Evolutionary conservation across 2,113 vertebrate species (phyloP).

Genomic region (Aramus guarauna): DNA sequence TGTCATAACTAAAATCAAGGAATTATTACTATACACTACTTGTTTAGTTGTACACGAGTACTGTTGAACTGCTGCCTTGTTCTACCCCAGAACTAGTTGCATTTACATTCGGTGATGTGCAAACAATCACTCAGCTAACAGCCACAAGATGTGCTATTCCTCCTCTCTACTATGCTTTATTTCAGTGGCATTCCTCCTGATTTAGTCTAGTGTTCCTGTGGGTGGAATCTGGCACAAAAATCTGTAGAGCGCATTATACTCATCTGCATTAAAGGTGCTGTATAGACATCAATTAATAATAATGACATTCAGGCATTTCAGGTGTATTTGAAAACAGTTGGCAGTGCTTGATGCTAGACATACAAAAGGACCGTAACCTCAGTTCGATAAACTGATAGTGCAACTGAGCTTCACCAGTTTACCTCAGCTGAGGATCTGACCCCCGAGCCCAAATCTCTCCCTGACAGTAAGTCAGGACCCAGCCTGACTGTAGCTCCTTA

Average conservation of each 20-base stretch:
- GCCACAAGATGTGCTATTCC: background rate
- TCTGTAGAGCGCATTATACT: background rate
- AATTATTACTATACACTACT: slow-evolving; percentile 24
- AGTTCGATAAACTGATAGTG: background rate
- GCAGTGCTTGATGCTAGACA: background rate
- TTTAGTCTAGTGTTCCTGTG: background rate
- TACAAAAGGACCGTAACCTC: background rate
- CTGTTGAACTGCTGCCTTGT: background rate
- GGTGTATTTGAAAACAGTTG: slow-evolving; percentile 31
- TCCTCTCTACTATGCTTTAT: background rate
- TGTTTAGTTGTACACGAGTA: background rate
- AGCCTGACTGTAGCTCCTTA: background rate
- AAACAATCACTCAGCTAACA: background rate
- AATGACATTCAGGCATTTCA: slow-evolving; percentile 2
- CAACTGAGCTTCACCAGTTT: background rate
- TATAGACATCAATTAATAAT: slow-evolving; percentile 7
- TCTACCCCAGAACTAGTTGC: background rate
- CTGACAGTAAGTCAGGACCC: background rate
- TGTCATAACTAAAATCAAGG: slow-evolving; percentile 43
- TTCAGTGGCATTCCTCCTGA: background rate
- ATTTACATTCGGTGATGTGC: background rate
- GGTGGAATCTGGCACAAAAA: slow-evolving; percentile 18
- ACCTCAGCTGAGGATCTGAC: background rate
- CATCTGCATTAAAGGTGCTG: slow-evolving; percentile 21
- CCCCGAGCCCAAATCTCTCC: background rate